Conservation (phyloP, 2,113 vertebrate species). For the Antechinus stuartii region DNA sequence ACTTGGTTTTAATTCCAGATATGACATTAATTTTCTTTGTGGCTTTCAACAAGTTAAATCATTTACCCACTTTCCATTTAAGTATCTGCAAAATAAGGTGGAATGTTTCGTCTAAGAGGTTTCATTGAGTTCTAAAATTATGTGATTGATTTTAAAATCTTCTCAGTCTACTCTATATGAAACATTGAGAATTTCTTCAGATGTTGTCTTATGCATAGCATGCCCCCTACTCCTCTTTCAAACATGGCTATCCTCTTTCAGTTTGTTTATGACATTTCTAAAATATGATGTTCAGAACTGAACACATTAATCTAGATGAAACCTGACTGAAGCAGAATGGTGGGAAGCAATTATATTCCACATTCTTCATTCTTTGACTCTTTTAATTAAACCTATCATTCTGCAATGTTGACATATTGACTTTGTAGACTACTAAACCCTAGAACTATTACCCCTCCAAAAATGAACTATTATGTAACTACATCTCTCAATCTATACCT, state of each 20-base stretch:
- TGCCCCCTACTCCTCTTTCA: background rate
- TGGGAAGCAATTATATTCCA: background rate
- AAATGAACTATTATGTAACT: background rate
- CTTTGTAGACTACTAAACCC: background rate
- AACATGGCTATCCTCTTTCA: background rate
- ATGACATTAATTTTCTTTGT: background rate
- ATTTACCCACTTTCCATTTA: too few relatives aligned
- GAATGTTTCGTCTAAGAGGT: background rate
- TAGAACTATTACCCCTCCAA: background rate
- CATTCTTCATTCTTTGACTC: background rate
- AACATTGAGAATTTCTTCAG: background rate
- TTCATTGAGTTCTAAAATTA: background rate
- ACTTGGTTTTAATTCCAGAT: background rate
- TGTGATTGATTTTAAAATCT: background rate
- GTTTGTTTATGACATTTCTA: background rate
- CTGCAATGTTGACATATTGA: background rate
- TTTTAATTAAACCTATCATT: background rate
- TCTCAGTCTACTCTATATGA: background rate
- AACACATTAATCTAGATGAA: background rate
- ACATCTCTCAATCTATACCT: background rate
- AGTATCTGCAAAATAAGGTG: background rate
- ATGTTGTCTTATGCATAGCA: background rate
- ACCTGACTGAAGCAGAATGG: background rate
- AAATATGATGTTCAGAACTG: background rate
- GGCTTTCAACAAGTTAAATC: background rate